Evolutionary conservation across 2,797 vertebrate species (phyloP), one percentile per base, ranked within the genome.

Genomic region (Lemur catta): DNA sequence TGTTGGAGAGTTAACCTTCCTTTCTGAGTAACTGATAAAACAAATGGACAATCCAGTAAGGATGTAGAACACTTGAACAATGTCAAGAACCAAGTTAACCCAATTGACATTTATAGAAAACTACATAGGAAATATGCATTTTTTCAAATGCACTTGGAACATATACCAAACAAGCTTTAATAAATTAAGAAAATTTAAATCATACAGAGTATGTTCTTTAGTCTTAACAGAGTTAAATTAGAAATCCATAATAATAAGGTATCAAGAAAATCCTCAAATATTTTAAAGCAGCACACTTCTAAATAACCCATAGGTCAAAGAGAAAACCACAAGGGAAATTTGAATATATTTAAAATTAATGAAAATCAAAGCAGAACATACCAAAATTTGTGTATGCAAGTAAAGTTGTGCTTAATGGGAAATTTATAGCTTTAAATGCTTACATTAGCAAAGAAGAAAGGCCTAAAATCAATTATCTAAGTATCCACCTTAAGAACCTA

Each of bases 181-280:
- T 85, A 46, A 52, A 43, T 87, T 63, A 78, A 74, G 61, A 84
- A 20, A 46, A 69, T 43, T 67, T 22, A 88, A 92, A 61, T 57
- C 22, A 74, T 59, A 57, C 17, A 63, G 43, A 38, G 6, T 84
- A n/a, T 93, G 33, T 80, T 81, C 46, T 84, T 85, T 55, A 52
- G 43, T 33, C n/a, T 63, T 93, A 90, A 50, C 13, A 81, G 14
- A 93, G 71, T 92, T 89, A 86, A 92, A 79, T 72, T 74, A 88
- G 57, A 88, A 69, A 75, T 79, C 14, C 17, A 22, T 88, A 79
- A 71, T 43, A 87, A 65, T 69, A 91, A 88, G 48, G 35, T 30
- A 88, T 33, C 35, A 88, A 91, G 72, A 87, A 96, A 88, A 93
- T 35, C 43, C 13, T 88, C 72, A 91, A 79, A 75, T 57, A n/a